Base-by-base conservation (phyloP, 1,140 invertebrate genomes). In the Trinorchestia longiramus region DNA sequence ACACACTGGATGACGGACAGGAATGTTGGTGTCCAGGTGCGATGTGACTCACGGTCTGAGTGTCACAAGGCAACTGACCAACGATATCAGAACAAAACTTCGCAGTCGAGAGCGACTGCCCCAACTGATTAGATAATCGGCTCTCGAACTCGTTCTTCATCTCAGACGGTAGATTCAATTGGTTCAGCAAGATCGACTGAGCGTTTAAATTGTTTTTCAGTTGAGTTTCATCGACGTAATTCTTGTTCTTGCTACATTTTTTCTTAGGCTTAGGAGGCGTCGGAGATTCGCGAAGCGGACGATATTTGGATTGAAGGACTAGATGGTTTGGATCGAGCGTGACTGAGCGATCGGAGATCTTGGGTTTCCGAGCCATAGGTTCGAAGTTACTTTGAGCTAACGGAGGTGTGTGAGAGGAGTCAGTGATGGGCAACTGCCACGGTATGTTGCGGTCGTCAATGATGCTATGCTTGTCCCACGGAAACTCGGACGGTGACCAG, bases 251-350 rank as follows among this genome's bases (percentile, higher is more conserved):
- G 44, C 92, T 94, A 94, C 92, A 94, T 43, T 94, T 94, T 47
- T 94, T 94, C 92, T 94, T 94, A 94, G 92, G 92, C 43, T 94
- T 94, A 47, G 92, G 92, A 44, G 92, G 92, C 40, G 92, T 94
- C 4, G 92, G 92, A 6, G 92, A 94, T 40, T 94, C 92, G 15
- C 92, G 92, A 23, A 94, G 92, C 6, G 92, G 92, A 28, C 92
- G 92, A 45, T 94, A 94, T 94, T 94, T 94, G 92, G 92, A 94
- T 40, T 94, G 92, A 6, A 94, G 92, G 92, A 94, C 92, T 94
- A 94, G 92, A 94, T 94, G 92, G 44, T 94, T 94, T 47, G 92
- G 92, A 94, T 94, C 92, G 36, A 94, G 92, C 43, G 92, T 94
- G 43, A 94, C 43, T 0, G 88, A 90, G 43, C 88, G 88, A 47